Evolutionary conservation across 2,888 invertebrate species (phyloP).

Genomic region (Agrilus biguttatus): DNA sequence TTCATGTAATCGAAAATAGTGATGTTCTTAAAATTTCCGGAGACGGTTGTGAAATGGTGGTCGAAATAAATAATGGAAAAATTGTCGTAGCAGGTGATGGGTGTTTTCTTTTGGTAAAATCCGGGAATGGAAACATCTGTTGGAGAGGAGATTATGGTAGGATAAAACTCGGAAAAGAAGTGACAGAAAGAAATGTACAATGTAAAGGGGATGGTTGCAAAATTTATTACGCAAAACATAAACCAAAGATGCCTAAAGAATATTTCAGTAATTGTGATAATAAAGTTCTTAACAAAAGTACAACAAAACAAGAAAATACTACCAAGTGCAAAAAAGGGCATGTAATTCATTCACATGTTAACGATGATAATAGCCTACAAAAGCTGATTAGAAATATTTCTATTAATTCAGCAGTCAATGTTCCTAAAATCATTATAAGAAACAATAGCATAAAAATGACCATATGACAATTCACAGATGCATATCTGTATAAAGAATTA

Average conservation of each 20-base stretch:
- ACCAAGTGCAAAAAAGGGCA: neutral
- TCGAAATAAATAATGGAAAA: slow-evolving; percentile 3
- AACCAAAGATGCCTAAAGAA: neutral
- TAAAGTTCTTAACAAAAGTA: neutral
- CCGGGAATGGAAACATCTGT: slow-evolving; percentile 10
- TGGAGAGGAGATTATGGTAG: slow-evolving; percentile 13
- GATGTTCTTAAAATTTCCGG: too few species aligned
- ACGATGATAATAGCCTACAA: too few species aligned
- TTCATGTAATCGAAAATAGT: neutral
- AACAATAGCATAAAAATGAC: too few species aligned
- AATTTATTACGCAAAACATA: slow-evolving; percentile 1
- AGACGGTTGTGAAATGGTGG: too few species aligned
- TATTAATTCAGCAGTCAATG: too few species aligned
- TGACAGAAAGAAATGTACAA: slow-evolving; percentile 7
- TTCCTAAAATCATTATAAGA: too few species aligned
- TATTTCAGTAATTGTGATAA: neutral
- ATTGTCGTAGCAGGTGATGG: slow-evolving; percentile 11
- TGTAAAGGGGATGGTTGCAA: slow-evolving; percentile 10
- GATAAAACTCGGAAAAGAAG: slow-evolving; percentile 7
- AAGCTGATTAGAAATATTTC: too few species aligned
- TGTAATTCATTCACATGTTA: too few species aligned
- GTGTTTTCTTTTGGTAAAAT: slow-evolving; percentile 8
- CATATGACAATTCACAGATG: too few species aligned
- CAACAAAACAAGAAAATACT: neutral
- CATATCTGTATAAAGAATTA: too few species aligned